phyloP scores from a whole-genome alignment of 2,888 invertebrate genomes.

The Platycheirus albimanus region DNA sequence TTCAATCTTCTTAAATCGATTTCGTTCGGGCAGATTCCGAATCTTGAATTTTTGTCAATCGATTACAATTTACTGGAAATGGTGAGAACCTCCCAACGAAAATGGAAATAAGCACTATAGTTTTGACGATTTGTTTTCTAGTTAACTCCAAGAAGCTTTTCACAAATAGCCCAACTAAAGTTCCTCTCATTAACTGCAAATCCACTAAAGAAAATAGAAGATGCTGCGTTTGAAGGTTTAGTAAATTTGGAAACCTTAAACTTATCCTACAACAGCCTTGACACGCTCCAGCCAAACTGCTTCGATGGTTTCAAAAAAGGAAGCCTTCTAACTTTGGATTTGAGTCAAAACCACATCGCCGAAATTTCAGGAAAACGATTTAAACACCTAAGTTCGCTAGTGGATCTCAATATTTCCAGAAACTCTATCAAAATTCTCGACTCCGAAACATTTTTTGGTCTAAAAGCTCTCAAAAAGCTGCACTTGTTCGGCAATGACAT shows the following conservation, averaged over 20 bases:
- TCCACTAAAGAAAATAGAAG: conserved; percentile 76
- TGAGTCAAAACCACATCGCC: too few species aligned
- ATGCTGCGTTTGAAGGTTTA: conserved; percentile 77
- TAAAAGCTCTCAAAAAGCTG: conserved; percentile 77
- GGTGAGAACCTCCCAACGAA: too few species aligned
- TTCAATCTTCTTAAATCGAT: conserved; percentile 77
- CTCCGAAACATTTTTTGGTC: conserved; percentile 76
- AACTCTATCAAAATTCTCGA: conserved; percentile 78
- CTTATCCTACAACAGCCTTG: conserved; percentile 78
- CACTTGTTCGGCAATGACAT: conserved; percentile 79
- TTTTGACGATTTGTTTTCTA: too few species aligned
- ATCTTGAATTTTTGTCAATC: conserved; percentile 52
- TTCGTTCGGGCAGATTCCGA: conserved; percentile 75
- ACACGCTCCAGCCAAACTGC: conserved; percentile 2
- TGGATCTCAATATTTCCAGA: conserved; percentile 78
- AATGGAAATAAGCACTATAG: too few species aligned
- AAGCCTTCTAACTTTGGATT: too few species aligned
- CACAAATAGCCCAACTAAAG: conserved; percentile 75
- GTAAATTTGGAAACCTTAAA: conserved; percentile 77
- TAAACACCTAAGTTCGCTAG: conserved; percentile 60
- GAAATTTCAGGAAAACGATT: too few species aligned
- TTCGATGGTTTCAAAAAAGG: too few species aligned
- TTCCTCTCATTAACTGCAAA: conserved; percentile 77
- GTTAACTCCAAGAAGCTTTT: conserved; percentile 76
- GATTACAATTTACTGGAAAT: too few species aligned